Evolutionary conservation across 2,797 vertebrate species (phyloP).

Genomic region (Sebastes hubbsi): DNA sequence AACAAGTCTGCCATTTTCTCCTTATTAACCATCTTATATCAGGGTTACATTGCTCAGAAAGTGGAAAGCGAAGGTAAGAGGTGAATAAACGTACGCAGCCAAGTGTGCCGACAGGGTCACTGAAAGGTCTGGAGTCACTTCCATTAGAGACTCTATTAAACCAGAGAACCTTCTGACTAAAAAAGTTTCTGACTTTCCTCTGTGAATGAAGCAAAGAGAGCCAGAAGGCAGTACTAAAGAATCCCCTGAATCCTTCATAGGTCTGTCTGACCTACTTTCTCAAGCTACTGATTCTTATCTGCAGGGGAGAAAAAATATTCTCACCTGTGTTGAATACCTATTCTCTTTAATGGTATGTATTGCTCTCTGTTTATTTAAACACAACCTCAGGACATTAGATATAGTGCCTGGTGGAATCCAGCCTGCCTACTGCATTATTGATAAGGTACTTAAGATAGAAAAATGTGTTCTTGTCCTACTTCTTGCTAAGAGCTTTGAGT

Average conservation of each 20-base stretch:
- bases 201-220: conserved; percentile 20
- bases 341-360: conserved; percentile 30
- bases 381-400: conserved; percentile 27
- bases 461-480: conserved; percentile 2
- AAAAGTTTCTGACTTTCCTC: conserved; percentile 8
- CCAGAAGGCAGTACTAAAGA: conserved; percentile 25
- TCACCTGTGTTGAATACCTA: conserved; percentile 48
- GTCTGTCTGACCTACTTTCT: conserved; percentile 60
- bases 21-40: background rate
- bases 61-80: background rate
- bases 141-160: conserved; percentile 32
- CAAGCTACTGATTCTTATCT: conserved; percentile 37
- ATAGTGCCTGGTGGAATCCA: conserved; percentile 2
- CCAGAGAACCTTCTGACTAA: background rate
- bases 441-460: conserved; percentile 29
- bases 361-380: conserved; percentile 32
- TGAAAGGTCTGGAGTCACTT: conserved; percentile 28
- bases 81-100: background rate
- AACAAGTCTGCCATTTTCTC: background rate
- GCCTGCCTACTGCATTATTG: conserved; percentile 35
- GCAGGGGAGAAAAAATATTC: conserved; percentile 33
- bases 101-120: conserved; percentile 14
- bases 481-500: background rate
- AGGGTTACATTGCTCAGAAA: background rate
- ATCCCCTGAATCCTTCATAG: conserved; percentile 42